phyloP scores from a whole-genome alignment of 2,113 vertebrate species.

The Brienomyrus longianalis region DNA sequence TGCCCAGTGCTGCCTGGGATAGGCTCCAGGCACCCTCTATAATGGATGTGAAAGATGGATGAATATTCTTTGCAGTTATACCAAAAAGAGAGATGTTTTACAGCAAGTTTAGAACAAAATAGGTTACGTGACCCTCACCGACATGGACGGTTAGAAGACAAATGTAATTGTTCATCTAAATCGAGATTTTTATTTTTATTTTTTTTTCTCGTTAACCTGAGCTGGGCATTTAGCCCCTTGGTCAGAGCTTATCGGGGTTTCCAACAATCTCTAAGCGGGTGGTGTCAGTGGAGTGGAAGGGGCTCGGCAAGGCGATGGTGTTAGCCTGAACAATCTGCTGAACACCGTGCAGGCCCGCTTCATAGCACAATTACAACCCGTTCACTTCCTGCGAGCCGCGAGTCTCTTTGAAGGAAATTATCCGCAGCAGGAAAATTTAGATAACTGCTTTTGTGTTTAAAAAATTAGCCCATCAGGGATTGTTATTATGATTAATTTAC shows the following conservation, averaged over 20 bases:
- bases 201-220: background rate
- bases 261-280: background rate
- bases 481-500: conserved; percentile 25
- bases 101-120: background rate
- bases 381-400: background rate
- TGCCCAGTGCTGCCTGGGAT: background rate
- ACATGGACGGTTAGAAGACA: background rate
- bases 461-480: conserved; percentile 11
- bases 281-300: conserved; percentile 2
- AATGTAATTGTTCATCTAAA: background rate
- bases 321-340: background rate
- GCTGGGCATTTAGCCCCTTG: background rate
- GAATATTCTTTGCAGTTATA: background rate
- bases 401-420: conserved; percentile 10
- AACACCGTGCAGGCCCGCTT: background rate
- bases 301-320: background rate
- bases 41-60: background rate
- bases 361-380: background rate
- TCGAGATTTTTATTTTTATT: background rate
- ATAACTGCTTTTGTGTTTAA: conserved; percentile 19
- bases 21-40: background rate
- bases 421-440: conserved; percentile 18
- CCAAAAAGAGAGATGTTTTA: background rate
- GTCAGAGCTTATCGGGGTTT: background rate
- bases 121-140: background rate